Evolutionary conservation across 2,797 vertebrate genomes (phyloP).

Genomic region (Chelidonichthys spinosus): DNA sequence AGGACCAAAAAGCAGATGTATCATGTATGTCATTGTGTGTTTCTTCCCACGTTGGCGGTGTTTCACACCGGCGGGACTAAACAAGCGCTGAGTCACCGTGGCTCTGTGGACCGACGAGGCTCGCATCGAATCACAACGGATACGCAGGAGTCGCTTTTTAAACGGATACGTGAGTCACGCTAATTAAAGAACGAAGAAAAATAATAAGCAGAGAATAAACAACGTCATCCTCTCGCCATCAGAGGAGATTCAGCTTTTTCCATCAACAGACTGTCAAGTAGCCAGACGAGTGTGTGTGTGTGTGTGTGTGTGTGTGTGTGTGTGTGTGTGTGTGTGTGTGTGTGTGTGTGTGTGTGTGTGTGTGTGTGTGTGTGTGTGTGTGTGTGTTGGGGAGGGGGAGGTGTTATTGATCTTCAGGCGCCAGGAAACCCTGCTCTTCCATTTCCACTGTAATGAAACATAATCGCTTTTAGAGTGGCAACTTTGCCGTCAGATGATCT

Average conservation of each 20-base stretch:
- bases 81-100: conserved; percentile 38
- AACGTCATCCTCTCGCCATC: not conserved
- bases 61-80: not conserved
- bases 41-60: not conserved
- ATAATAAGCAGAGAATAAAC: conserved; percentile 8
- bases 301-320: conserved; percentile 3
- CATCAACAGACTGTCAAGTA: conserved; percentile 17
- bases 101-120: conserved; percentile 1
- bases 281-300: not conserved
- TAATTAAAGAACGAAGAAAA: conserved; percentile 25
- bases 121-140: conserved; percentile 13
- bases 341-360: not conserved
- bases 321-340: not conserved
- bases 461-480: conserved; percentile 65
- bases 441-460: conserved; percentile 71
- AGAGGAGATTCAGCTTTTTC: not conserved
- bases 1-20: not conserved
- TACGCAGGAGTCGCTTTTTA: conserved; percentile 21
- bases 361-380: not conserved
- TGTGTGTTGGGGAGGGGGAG: not conserved
- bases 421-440: conserved; percentile 66
- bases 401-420: conserved; percentile 60
- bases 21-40: conserved; percentile 1
- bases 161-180: conserved; percentile 36
- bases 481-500: conserved; percentile 55